Base-by-base conservation (phyloP, 2,113 vertebrate genomes). In the Aramus guarauna region DNA sequence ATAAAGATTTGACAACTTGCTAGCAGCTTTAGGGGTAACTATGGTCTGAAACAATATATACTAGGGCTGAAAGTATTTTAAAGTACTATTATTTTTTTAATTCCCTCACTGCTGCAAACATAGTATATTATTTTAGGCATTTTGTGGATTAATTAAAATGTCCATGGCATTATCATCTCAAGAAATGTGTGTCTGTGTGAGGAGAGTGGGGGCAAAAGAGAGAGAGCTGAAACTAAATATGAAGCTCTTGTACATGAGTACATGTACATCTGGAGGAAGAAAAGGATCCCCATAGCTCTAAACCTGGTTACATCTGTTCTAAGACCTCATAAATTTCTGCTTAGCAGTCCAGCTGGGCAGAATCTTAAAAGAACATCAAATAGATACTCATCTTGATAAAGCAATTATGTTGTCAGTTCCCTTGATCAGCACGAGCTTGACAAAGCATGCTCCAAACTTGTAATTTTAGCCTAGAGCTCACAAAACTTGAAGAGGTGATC, bases 391-490 rank as follows among this genome's bases (percentile, higher is more conserved):
- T 95, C 91, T 94, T 81, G 75, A 94, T 94, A 90, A 89, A 86
- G 58, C 56, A 82, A 84, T 94, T 82, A 94, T 67, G n/a, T 47
- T 92, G 53, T 77, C 93, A 88, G 74, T 83, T 95, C 80, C 37
- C 94, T 95, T 94, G 95, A 97, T 97, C 93, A 90, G 77, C 63
- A 64, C 3, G 17, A 97, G 50, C 64, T 85, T 97, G 90, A 95
- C 82, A 94, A 97, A 96, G 75, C 76, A 63, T 80, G 72, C 48
- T 90, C 76, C 36, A 85, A 94, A 95, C 56, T 63, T 88, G 92
- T 90, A 95, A 91, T 89, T 96, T 92, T 94, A 96, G 88, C 89
- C 91, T 90, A 91, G 62, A 92, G 93, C 75, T 87, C 84, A 74
- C 86, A 92, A 91, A 96, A 94, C 62, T 90, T 86, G 75, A 94